phyloP scores from a whole-genome alignment of 2,888 invertebrate genomes.

The Epirrhoe alternata region DNA sequence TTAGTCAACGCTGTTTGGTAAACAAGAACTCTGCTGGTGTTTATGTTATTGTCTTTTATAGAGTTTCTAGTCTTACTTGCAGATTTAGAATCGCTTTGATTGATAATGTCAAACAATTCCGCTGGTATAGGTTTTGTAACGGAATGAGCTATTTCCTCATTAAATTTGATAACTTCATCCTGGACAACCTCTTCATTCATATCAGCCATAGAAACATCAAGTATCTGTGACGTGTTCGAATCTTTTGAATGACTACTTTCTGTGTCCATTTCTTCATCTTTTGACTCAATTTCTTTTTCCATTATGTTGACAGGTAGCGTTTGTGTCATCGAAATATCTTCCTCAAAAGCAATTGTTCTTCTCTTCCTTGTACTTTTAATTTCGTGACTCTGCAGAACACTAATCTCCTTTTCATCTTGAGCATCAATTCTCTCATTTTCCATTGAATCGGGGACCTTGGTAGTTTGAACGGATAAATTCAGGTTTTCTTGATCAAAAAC shows the following conservation, averaged over 20 bases:
- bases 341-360: slow-evolving; percentile 13
- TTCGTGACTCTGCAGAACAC: slow-evolving; percentile 27
- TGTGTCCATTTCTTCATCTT: not conserved
- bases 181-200: not conserved
- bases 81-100: slow-evolving; percentile 4
- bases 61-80: slow-evolving; percentile 6
- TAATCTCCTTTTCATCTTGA: slow-evolving; percentile 23
- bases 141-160: slow-evolving; percentile 1
- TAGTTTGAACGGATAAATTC: slow-evolving; percentile 34
- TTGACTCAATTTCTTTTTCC: not conserved
- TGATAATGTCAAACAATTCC: slow-evolving; percentile 2
- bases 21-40: slow-evolving; percentile 41
- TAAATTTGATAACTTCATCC: slow-evolving; percentile 4
- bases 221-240: not conserved
- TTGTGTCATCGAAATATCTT: slow-evolving; percentile 35
- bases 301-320: slow-evolving; percentile 35
- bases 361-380: slow-evolving; percentile 12
- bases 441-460: not conserved
- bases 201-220: slow-evolving; percentile 31
- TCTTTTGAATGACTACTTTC: slow-evolving; percentile 2
- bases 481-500: slow-evolving; percentile 38
- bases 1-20: slow-evolving; percentile 39
- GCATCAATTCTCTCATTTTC: not conserved
- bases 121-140: slow-evolving; percentile 17
- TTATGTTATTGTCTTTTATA: slow-evolving; percentile 1